phyloP scores from a whole-genome alignment of 2,113 vertebrate genomes.

The Hippolais icterina region DNA sequence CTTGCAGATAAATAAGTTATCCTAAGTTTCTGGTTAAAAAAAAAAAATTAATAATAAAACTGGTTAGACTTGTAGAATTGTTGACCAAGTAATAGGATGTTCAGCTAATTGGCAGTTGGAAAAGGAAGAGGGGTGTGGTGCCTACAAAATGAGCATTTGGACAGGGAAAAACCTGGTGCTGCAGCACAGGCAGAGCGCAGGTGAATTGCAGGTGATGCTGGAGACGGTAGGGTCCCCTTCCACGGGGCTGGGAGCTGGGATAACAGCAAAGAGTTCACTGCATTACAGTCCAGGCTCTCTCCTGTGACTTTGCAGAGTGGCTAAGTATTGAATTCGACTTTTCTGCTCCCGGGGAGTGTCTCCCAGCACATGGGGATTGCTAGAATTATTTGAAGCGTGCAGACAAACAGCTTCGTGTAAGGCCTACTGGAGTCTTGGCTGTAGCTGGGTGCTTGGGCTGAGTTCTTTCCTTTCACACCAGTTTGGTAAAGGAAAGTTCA shows the following conservation, averaged over 20 bases:
- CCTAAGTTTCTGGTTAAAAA: background rate
- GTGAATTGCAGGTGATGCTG: background rate
- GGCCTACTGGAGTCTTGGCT: background rate
- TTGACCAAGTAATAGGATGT: constrained; percentile 16
- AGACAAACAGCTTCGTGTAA: background rate
- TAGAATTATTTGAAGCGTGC: background rate
- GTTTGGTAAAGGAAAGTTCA: background rate
- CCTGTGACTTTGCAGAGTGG: constrained; percentile 16
- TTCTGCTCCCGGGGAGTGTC: constrained; percentile 2
- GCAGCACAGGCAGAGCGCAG: background rate
- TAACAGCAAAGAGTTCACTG: constrained; percentile 27
- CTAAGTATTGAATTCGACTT: constrained; percentile 60
- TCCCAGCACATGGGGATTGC: background rate
- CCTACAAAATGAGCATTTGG: background rate
- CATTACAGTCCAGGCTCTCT: background rate
- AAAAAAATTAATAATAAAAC: background rate
- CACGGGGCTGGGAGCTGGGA: background rate
- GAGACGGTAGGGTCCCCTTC: background rate
- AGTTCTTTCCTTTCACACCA: constrained; percentile 5
- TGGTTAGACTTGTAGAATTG: constrained; percentile 38
- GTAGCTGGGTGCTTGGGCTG: background rate
- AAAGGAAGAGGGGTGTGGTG: background rate
- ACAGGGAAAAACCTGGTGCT: background rate
- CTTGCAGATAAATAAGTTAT: background rate
- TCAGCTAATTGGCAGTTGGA: constrained; percentile 42